Evolutionary conservation across 2,797 vertebrate genomes (phyloP).

Genomic region (Geotrypetes seraphini): DNA sequence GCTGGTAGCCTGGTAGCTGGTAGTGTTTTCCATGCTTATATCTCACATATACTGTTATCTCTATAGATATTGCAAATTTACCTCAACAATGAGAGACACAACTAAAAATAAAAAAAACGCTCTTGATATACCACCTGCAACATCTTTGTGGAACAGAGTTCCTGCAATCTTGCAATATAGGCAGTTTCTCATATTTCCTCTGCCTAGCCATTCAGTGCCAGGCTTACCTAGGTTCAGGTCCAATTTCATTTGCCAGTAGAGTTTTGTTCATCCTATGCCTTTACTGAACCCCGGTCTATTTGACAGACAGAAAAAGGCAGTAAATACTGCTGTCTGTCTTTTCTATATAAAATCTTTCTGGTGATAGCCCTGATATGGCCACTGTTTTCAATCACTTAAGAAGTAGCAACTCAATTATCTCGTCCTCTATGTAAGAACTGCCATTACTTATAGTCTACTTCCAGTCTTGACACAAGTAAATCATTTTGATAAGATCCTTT

Average conservation of each 20-base stretch:
- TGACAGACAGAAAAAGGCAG: constrained; percentile 16
- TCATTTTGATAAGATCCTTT: constrained; percentile 51
- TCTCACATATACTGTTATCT: too few species aligned
- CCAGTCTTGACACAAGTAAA: constrained; percentile 51
- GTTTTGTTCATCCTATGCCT: not conserved
- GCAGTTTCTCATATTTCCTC: too few species aligned
- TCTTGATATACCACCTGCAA: too few species aligned
- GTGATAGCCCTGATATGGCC: constrained; percentile 44
- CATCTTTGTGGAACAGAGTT: too few species aligned
- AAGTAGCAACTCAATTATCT: constrained; percentile 57
- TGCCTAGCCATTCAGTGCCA: not conserved
- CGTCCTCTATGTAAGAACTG: constrained; percentile 38
- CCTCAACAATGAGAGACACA: too few species aligned
- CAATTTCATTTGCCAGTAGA: not conserved
- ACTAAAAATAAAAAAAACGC: too few species aligned
- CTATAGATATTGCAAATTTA: too few species aligned
- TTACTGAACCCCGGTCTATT: constrained; percentile 13
- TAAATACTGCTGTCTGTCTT: constrained; percentile 26
- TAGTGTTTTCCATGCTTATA: too few species aligned
- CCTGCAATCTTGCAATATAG: too few species aligned
- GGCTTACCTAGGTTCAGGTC: not conserved
- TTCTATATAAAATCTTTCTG: constrained; percentile 43
- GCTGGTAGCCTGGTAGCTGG: too few species aligned
- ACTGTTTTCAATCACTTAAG: constrained; percentile 65
- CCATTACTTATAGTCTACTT: constrained; percentile 53